A percentile compares a stretch with the other conserved stretches of the same genome.
These are phyloP conservation scores for Hoplodrina blanda DNA, from an alignment of 2,888 invertebrate genomes.

Conservation along the genomic window DNA sequence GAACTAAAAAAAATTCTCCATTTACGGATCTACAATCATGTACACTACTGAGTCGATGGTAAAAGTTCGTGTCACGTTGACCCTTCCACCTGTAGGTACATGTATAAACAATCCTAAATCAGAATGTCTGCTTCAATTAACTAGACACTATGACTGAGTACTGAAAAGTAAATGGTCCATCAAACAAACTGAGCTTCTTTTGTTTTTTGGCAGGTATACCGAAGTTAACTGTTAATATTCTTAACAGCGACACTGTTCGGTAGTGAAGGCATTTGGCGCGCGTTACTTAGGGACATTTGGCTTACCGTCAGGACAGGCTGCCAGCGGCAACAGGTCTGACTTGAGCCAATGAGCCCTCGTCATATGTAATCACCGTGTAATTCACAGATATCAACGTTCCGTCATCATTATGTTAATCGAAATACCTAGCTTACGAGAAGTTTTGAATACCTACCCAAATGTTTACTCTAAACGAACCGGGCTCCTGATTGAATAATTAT, in stretches of 20 bases:
- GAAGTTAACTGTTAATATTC: constrained; percentile 57
- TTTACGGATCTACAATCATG: too few species aligned
- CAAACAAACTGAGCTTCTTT: constrained; percentile 10
- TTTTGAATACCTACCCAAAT: constrained; percentile 6
- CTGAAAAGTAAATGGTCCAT: constrained; percentile 1
- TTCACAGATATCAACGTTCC: constrained; percentile 38
- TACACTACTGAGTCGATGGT: too few species aligned
- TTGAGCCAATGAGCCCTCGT: constrained; percentile 14
- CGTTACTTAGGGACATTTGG: constrained; percentile 77
- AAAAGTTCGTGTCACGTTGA: too few species aligned
- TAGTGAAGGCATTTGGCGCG: constrained; percentile 69
- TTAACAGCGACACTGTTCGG: constrained; percentile 47
- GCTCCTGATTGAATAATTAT: constrained; percentile 39
- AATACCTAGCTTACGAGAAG: constrained; percentile 28
- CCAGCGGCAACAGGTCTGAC: constrained; percentile 81
- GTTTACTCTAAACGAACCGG: constrained; percentile 24
- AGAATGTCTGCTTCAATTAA: neutral
- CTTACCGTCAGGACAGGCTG: constrained; percentile 72
- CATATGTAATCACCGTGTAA: constrained; percentile 46
- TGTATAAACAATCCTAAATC: neutral
- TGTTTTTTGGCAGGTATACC: constrained; percentile 54
- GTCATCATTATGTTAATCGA: constrained; percentile 46
- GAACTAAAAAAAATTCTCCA: too few species aligned
- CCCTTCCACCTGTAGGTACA: too few species aligned
- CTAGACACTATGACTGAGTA: neutral